A percentile compares a stretch with the other conserved stretches of the same genome.
These are phyloP conservation scores for Peromyscus maniculatus DNA, from an alignment of 2,113 vertebrate species.

Conservation along the genomic window DNA sequence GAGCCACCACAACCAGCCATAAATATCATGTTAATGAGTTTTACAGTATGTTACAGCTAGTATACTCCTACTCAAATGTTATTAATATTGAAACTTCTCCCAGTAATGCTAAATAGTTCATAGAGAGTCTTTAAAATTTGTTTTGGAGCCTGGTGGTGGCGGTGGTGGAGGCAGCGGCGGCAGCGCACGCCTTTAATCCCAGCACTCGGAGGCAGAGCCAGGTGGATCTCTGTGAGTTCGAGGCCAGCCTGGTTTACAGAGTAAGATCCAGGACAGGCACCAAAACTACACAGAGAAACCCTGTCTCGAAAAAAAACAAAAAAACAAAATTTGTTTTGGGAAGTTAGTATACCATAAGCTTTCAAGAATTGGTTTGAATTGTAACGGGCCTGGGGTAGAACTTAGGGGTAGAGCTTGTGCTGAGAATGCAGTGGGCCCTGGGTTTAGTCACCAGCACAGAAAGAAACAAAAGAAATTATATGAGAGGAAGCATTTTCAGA, in stretches of 20 bases:
- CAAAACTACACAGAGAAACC: too few species aligned
- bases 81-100: not conserved
- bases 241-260: too few species aligned
- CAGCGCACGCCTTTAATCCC: too few species aligned
- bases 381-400: not conserved
- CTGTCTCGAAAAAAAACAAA: too few species aligned
- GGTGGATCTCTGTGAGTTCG: too few species aligned
- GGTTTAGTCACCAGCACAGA: not conserved
- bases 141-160: not conserved
- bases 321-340: not conserved
- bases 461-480: not conserved
- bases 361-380: not conserved
- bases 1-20: not conserved
- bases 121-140: not conserved
- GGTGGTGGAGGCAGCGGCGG: too few species aligned
- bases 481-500: constrained; percentile 24
- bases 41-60: not conserved
- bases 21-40: constrained; percentile 39
- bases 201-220: too few species aligned
- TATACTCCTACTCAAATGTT: not conserved
- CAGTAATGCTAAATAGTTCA: not conserved
- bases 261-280: too few species aligned
- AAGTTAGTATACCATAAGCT: not conserved
- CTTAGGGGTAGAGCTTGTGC: not conserved
- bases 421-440: too few species aligned